Evolutionary conservation across 2,888 invertebrate species (phyloP).

Genomic region (Trissolcus japonicus): DNA sequence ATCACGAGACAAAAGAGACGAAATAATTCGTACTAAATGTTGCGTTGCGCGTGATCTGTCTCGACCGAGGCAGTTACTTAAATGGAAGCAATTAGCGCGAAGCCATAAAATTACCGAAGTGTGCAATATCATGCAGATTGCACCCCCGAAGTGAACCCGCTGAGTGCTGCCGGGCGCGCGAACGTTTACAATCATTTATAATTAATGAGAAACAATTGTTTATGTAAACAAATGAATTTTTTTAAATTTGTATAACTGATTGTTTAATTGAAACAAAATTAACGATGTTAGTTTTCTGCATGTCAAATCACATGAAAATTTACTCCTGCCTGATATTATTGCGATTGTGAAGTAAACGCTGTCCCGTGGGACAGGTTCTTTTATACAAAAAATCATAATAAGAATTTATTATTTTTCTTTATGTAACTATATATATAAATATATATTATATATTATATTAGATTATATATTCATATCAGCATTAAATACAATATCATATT

Average conservation of each 20-base stretch:
- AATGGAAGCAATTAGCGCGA: neutral
- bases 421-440: conserved; percentile 65
- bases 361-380: conserved; percentile 12
- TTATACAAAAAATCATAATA: conserved; percentile 22
- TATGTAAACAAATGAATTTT: neutral
- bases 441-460: conserved; percentile 60
- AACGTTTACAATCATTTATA: neutral
- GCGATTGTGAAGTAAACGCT: conserved; percentile 2
- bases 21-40: neutral
- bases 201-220: neutral
- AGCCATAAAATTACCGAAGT: conserved; percentile 2
- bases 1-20: neutral
- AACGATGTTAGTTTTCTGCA: neutral
- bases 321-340: conserved; percentile 5
- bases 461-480: conserved; percentile 68
- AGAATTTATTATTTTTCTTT: conserved; percentile 41
- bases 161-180: conserved; percentile 6
- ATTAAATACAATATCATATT: conserved; percentile 51
- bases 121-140: conserved; percentile 28
- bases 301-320: no score
- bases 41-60: neutral
- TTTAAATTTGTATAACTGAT: neutral
- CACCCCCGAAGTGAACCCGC: conserved; percentile 4
- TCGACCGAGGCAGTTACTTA: neutral
- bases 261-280: neutral